Conservation (phyloP, 1,140 invertebrate genomes). For the Caenorhabditis remanei region DNA sequence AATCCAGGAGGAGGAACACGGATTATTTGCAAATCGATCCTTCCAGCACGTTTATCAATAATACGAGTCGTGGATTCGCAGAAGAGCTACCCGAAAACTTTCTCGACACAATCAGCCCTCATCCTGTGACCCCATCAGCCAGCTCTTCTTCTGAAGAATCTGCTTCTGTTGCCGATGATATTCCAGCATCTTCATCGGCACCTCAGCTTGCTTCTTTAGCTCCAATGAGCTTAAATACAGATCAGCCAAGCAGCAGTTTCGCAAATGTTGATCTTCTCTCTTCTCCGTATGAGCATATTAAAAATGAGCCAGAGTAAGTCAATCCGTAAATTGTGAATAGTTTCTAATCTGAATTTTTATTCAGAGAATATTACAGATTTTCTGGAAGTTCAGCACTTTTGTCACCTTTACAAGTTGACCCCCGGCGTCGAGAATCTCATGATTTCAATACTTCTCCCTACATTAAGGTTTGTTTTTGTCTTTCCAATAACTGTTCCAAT, state of each 20-base stretch:
- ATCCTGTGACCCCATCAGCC: conserved; percentile 64
- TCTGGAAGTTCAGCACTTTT: conserved; percentile 63
- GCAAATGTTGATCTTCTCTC: not conserved
- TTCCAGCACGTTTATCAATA: conserved; percentile 65
- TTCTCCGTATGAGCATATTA: conserved; percentile 8
- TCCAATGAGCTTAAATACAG: conserved; percentile 64
- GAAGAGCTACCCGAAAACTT: conserved; percentile 77
- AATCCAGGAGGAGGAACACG: conserved; percentile 14
- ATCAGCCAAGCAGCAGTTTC: conserved; percentile 40
- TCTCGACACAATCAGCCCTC: conserved; percentile 75
- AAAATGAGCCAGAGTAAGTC: conserved; percentile 47
- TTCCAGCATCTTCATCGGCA: conserved; percentile 9
- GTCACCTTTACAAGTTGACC: conserved; percentile 64
- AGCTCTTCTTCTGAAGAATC: conserved; percentile 4
- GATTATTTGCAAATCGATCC: conserved; percentile 75
- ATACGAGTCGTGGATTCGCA: conserved; percentile 15
- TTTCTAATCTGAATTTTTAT: not conserved
- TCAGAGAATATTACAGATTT: conserved; percentile 63
- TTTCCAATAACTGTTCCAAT: not conserved
- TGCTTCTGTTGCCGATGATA: not conserved
- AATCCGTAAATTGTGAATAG: not conserved
- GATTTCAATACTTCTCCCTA: conserved; percentile 15
- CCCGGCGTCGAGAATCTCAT: conserved; percentile 3
- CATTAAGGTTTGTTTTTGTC: conserved; percentile 49
- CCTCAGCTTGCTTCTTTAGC: conserved; percentile 65